Evolutionary conservation across 2,888 invertebrate genomes (phyloP).

Genomic region (Germaria angustata): DNA sequence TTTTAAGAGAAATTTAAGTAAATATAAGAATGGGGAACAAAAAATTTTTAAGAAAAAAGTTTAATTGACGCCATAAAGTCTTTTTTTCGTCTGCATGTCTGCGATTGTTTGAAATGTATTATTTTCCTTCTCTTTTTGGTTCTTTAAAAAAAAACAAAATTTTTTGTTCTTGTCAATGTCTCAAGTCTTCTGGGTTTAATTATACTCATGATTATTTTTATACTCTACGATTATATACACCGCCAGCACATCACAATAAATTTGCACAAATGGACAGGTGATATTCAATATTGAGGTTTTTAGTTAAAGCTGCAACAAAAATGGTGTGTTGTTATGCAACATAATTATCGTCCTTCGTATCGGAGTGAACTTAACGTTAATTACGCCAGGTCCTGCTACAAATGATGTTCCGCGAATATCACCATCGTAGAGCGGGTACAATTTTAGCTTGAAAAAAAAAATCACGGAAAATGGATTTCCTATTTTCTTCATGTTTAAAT

Average conservation of each 20-base stretch:
- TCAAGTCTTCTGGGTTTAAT: slow-evolving; percentile 31
- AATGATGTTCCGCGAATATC: too few species aligned
- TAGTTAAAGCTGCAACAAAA: neutral
- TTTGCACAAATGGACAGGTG: neutral
- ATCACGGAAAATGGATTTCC: too few species aligned
- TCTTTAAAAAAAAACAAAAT: too few species aligned
- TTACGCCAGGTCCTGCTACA: too few species aligned
- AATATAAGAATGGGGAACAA: slow-evolving; percentile 7
- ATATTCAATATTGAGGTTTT: neutral
- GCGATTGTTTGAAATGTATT: slow-evolving; percentile 49
- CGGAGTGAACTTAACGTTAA: too few species aligned
- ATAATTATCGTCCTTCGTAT: too few species aligned
- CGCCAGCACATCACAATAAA: neutral
- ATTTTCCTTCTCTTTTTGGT: neutral
- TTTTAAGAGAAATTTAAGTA: slow-evolving; percentile 29
- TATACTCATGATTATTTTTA: slow-evolving; percentile 32
- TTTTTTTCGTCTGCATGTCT: slow-evolving; percentile 64
- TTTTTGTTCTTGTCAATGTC: neutral
- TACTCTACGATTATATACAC: neutral
- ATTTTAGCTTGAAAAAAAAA: too few species aligned
- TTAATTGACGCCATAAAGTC: slow-evolving; percentile 75
- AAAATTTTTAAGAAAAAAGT: slow-evolving; percentile 53
- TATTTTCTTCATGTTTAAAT: too few species aligned
- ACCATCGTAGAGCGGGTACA: too few species aligned
- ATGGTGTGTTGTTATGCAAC: too few species aligned